Base-by-base conservation (phyloP, 2,113 vertebrate genomes). In the Climacteris rufus region DNA sequence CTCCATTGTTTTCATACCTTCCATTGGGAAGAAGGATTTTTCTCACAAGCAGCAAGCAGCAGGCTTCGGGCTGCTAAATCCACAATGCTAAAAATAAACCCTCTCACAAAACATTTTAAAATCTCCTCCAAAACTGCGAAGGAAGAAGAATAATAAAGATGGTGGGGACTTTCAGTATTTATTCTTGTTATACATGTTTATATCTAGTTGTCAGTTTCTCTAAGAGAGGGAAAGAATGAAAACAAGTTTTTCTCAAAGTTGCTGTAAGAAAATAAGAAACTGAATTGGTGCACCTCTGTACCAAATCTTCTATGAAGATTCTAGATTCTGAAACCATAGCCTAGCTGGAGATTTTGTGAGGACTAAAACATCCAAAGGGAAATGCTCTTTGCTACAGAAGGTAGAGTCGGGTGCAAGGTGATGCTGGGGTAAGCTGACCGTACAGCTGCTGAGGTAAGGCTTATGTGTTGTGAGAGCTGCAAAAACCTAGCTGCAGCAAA, bases 391-490 rank as follows among this genome's bases (percentile, higher is more conserved):
- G 21, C n/a, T 57, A 13, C 45, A 49, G 40, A 88, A 69, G 49
- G 21, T 6, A 85, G 63, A 52, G 42, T 30, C 39, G 89, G 57
- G 70, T 81, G 24, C 1, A 10, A 63, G 79, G 50, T 45, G 61
- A 39, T 69, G 28, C 50, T 72, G 49, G 25, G 23, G 15, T 86
- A 90, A 95, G 44, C 57, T 84, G 71, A 82, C 1, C 45, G 96
- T 89, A 87, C 8, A 83, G 54, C 52, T 76, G 59, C 30, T 80
- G 85, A 97, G 83, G 76, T 75, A 95, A 94, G 42, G 39, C 10
- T 83, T 94, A 94, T 85, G 39, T 72, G 66, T 28, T 94, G 6
- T 81, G 76, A 82, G 77, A 93, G 87, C 47, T 92, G 80, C 72
- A 82, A 90, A 93, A 91, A 35, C 54, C 44, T 44, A 25, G 37